Base-by-base conservation (phyloP, 2,113 vertebrate genomes). In the Callopanchax toddi region DNA sequence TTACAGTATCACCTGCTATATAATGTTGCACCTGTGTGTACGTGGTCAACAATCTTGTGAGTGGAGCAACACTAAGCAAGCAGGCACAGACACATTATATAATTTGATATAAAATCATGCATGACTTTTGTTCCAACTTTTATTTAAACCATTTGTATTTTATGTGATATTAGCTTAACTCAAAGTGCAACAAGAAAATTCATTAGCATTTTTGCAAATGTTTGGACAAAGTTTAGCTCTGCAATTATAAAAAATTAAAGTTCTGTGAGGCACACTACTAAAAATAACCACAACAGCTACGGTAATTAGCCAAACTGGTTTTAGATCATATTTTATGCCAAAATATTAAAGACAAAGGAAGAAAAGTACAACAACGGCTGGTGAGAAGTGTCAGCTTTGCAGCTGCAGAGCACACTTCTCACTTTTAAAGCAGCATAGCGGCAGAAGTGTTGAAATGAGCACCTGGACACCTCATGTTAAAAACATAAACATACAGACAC, bases 401-500 rank as follows among this genome's bases (percentile, higher is more conserved):
- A 57, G 66, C 68, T 72, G 58, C 60, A 34, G 21, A 36, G 55
- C 84, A 85, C 78, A 79, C 82, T 85, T 85, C 74, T 81, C 78
- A 78, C 71, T 69, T 83, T 84, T 45, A 76, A 86, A 83, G 54
- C 68, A 60, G 23, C 60, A 48, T 10, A 23, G 20, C 32, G 42
- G 53, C n/a, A 36, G 60, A 66, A 61, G 79, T 67, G 78, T 74
- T 76, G 62, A 78, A 82, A 82, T 25, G 42, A 71, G n/a, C 69
- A 75, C 59, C 78, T 75, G 32, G 48, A 75, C 45, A 68, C 53
- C 36, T 17, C 43, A 32, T 71, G 63, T 66, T 71, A 44, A 62
- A 82, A 78, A 85, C 60, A 74, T 18, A 69, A 77, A 75, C 66
- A 72, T 29, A 74, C 50, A 64, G 13, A 39, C 39, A 36, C 58